phyloP scores from a whole-genome alignment of 2,113 vertebrate species.

The Psettodes erumei region DNA sequence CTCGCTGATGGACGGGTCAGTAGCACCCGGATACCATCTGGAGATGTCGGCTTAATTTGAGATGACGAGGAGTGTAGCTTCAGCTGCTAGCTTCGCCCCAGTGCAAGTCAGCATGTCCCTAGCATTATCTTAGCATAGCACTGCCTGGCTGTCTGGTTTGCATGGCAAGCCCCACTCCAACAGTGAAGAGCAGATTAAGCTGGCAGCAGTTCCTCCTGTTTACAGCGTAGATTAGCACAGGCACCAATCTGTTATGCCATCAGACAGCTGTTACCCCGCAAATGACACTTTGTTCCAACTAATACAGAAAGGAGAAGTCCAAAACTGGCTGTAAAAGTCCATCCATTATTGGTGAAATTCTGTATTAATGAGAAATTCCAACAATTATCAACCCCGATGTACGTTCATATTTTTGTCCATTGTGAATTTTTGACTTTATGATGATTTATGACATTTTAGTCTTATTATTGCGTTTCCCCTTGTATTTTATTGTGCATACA shows the following conservation, averaged over 20 bases:
- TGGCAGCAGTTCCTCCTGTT: constrained; percentile 75
- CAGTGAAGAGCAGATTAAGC: constrained; percentile 82
- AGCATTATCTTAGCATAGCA: constrained; percentile 24
- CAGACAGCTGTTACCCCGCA: constrained; percentile 71
- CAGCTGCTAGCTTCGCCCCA: constrained; percentile 6
- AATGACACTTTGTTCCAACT: constrained; percentile 53
- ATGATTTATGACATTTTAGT: too few species aligned
- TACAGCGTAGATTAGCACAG: constrained; percentile 79
- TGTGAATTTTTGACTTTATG: too few species aligned
- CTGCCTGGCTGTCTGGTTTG: constrained; percentile 1
- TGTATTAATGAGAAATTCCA: background rate
- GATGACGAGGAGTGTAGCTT: constrained; percentile 30
- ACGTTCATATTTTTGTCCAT: background rate
- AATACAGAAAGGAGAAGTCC: background rate
- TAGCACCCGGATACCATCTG: constrained; percentile 62
- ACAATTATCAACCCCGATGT: background rate
- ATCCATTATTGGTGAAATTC: background rate
- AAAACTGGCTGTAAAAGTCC: constrained; percentile 36
- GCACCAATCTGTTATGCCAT: constrained; percentile 66
- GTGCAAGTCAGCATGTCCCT: background rate
- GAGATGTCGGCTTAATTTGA: constrained; percentile 48
- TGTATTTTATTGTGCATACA: too few species aligned
- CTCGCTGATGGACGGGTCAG: constrained; percentile 35
- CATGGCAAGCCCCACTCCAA: constrained; percentile 29
- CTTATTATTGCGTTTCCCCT: too few species aligned